Base-by-base conservation (phyloP, 2,888 invertebrate genomes). In the Trypoxylon attenuatum region DNA sequence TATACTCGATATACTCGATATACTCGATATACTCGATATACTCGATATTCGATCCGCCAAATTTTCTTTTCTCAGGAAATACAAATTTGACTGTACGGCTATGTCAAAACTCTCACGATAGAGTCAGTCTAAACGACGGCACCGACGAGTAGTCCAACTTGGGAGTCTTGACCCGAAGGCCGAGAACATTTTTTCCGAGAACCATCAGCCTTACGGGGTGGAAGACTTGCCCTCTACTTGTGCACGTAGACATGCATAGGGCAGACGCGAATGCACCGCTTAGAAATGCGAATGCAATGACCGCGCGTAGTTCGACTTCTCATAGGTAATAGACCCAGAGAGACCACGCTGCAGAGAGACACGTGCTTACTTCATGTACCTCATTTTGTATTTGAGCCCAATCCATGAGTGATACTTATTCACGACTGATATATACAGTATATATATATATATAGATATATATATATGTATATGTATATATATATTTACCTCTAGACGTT, bases 241-340 rank as follows among this genome's bases (percentile, higher is more conserved):
- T 73, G 73, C 73, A 73, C 68, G 73, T 62, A 43, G 55, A 70
- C 63, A 73, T 73, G 67, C 67, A 50, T 74, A 74, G 67, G 59
- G 60, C 70, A 67, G 57, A 74, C 74, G 73, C 71, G 75, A 73
- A 71, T 73, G 73, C 73, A 73, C 73, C 59, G 73, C 73, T 75
- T 60, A 60, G 57, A 54, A 70, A 64, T 70, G 73, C 71, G 67
- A 73, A 73, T 74, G 74, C 67, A 50, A 47, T 64, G 43, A 55
- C 64, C 57, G 68, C 75, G 67, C 60, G 67, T 74, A 74, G 75
- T 59, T 64, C 50, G 59, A 62, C 18, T 45, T 45, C 61, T 56
- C 39, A 50, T 56, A 49, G 13, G 46, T 47, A 33, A 39, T 10
- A 33, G 33, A 33, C 10, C 16, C 43, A 43, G 18, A 43, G 10